A percentile compares a stretch with the other conserved stretches of the same genome.
phyloP scores from a whole-genome alignment of 2,888 invertebrate species.

The Dryobotodes eremita region DNA sequence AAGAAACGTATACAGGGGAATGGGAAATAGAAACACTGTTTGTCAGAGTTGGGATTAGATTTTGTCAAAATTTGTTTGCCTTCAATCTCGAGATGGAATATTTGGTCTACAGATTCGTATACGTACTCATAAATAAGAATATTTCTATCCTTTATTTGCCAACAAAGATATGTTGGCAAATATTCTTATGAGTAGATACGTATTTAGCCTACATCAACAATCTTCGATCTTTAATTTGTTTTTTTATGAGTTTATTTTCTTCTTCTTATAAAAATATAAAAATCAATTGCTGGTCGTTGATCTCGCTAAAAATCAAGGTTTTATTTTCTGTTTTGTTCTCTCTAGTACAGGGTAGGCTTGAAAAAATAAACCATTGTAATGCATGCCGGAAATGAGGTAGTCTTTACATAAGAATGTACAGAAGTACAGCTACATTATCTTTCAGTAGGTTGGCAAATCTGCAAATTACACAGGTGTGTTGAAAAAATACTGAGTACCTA shows the following conservation, averaged over 20 bases:
- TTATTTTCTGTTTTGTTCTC: too few relatives aligned
- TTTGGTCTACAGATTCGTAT: slow-evolving; percentile 54
- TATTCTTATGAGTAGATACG: slow-evolving; percentile 17
- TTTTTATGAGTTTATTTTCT: slow-evolving; percentile 6
- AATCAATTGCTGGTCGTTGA: too few relatives aligned
- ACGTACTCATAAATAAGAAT: too few relatives aligned
- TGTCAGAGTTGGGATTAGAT: slow-evolving; percentile 49
- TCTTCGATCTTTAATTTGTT: slow-evolving; percentile 13
- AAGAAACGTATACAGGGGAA: slow-evolving; percentile 40
- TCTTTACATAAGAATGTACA: neutral
- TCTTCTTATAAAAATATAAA: too few relatives aligned
- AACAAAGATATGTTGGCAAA: slow-evolving; percentile 25
- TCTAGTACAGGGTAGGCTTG: too few relatives aligned
- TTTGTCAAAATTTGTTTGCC: slow-evolving; percentile 57
- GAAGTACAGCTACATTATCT: neutral
- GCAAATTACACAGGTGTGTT: neutral
- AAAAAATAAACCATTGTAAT: too few relatives aligned
- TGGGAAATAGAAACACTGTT: slow-evolving; percentile 50
- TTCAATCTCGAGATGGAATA: slow-evolving; percentile 55
- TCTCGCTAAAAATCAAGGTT: too few relatives aligned
- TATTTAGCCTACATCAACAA: slow-evolving; percentile 19
- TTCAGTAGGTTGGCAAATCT: neutral
- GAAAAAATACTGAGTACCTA: neutral
- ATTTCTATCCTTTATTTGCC: too few relatives aligned
- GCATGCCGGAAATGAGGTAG: too few relatives aligned